Percentiles rank a stretch among this genome's conserved stretches.
phyloP scores from a whole-genome alignment of 2,888 invertebrate species.

The Drosophila robusta region DNA sequence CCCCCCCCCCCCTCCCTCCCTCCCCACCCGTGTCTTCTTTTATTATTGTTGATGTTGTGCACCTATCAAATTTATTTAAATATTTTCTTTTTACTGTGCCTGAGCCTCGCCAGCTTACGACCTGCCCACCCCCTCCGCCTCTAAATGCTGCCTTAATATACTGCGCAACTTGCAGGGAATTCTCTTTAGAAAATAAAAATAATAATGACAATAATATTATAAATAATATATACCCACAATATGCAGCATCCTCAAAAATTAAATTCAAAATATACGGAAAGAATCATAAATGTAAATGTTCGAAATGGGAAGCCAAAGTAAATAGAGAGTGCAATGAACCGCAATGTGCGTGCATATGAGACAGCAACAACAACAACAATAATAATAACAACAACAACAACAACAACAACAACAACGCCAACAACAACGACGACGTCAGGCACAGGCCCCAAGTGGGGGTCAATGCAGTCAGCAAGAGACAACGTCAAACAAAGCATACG shows the following conservation, averaged over 20 bases:
- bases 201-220: neutral
- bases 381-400: slow-evolving; percentile 13
- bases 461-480: slow-evolving; percentile 70
- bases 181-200: neutral
- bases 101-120: neutral
- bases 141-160: slow-evolving; percentile 1
- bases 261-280: slow-evolving; percentile 25
- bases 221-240: slow-evolving; percentile 23
- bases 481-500: slow-evolving; percentile 71
- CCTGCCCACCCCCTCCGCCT: neutral
- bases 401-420: slow-evolving; percentile 17
- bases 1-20: neutral
- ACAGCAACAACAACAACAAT: slow-evolving; percentile 28
- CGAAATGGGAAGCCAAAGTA: slow-evolving; percentile 66
- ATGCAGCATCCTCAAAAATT: slow-evolving; percentile 32
- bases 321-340: slow-evolving; percentile 82
- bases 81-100: slow-evolving; percentile 48
- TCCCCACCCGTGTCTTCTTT: no score
- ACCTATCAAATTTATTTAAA: slow-evolving; percentile 78
- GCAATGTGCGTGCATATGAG: slow-evolving; percentile 66
- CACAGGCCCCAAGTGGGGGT: slow-evolving; percentile 69
- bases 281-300: slow-evolving; percentile 51
- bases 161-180: slow-evolving; percentile 20
- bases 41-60: slow-evolving; percentile 17
- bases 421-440: slow-evolving; percentile 34